Evolutionary conservation across 2,797 vertebrate genomes (phyloP), one percentile per base, ranked within the genome.

Genomic region (Thunnus albacares): DNA sequence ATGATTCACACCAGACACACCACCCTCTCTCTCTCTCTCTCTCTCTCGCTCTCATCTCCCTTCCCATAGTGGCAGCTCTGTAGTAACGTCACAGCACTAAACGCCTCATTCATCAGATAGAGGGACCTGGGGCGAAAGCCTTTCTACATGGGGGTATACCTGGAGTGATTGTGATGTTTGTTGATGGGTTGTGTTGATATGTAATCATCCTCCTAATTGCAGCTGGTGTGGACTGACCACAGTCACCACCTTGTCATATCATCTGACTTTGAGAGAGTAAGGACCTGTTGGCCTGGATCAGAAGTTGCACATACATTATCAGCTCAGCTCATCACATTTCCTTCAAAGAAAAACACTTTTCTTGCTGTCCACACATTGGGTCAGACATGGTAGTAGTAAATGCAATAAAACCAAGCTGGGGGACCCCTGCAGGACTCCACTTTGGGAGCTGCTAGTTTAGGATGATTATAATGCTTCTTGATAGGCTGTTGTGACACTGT

Each of bases 1-100:
- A 87, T 83, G 53, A 82, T 51, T 88, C 83, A 82, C 64, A 73
- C 47, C 73, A 77, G 41, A 80, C 22, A 58, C 63, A 45, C 65
- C 74, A 3, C 15, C 45, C 45, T 49, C 17, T 18, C 45, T 49
- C 76, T 62, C 61, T 30, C 28, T 28, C 17, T 28, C 17, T 53
- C 66, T 38, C 24, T 24, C 24, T 24, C 24, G 75, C 71, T 63
- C 26, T 70, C 45, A 70, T 69, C 80, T 55, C 56, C 3, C 47
- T 15, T 30, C 22, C 64, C 22, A 45, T 58, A 41, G 43, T 6
- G 2, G 17, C 61, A 55, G 66, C 65, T 58, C 55, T 52, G 17
- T 5, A 33, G 57, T 55, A 49, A 38, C 65, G 47, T 26, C 55
- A 74, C 1, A 20, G 20, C 65, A 41, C 28, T 24, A 30, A 72